A percentile compares a stretch with the other conserved stretches of the same genome.
phyloP scores from a whole-genome alignment of 2,113 vertebrate species.

The Sebastes schlegelii region DNA sequence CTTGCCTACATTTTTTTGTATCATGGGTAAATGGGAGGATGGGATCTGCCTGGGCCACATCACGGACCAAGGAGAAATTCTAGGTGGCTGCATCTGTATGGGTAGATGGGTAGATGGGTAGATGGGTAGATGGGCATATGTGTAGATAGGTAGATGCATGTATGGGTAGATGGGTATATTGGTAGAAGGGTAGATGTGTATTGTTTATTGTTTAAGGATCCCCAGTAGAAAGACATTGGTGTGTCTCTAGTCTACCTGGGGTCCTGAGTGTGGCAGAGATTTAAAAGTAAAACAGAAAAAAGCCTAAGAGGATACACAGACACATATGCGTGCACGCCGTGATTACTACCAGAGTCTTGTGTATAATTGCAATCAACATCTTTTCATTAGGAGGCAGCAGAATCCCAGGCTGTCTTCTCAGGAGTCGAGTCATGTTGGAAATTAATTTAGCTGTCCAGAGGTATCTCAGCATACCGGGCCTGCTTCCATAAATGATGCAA shows the following conservation, averaged over 20 bases:
- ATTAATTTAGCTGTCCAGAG: slow-evolving; percentile 19
- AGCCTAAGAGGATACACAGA: neutral
- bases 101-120: neutral
- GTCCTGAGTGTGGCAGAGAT: neutral
- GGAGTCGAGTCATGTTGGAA: slow-evolving; percentile 30
- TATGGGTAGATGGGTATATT: too few species aligned
- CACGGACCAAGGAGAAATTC: too few species aligned
- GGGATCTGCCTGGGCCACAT: too few species aligned
- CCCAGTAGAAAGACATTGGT: neutral
- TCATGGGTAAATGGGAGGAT: neutral
- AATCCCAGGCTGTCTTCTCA: slow-evolving; percentile 19
- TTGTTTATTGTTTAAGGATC: neutral
- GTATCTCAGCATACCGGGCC: slow-evolving; percentile 35
- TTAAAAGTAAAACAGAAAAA: slow-evolving; percentile 1
- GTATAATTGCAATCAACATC: slow-evolving; percentile 37
- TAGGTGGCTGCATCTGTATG: too few species aligned
- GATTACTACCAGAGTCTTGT: slow-evolving; percentile 8
- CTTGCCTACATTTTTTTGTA: neutral
- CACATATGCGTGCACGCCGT: neutral
- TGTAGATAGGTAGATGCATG: neutral
- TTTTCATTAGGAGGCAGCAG: slow-evolving; percentile 55
- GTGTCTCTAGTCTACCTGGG: neutral
- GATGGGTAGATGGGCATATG: neutral
- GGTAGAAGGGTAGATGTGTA: too few species aligned
- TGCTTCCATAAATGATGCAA: slow-evolving; percentile 57